These are phyloP conservation scores for Planococcus citri DNA, from an alignment of 1,140 invertebrate species.

Conservation along the genomic window DNA sequence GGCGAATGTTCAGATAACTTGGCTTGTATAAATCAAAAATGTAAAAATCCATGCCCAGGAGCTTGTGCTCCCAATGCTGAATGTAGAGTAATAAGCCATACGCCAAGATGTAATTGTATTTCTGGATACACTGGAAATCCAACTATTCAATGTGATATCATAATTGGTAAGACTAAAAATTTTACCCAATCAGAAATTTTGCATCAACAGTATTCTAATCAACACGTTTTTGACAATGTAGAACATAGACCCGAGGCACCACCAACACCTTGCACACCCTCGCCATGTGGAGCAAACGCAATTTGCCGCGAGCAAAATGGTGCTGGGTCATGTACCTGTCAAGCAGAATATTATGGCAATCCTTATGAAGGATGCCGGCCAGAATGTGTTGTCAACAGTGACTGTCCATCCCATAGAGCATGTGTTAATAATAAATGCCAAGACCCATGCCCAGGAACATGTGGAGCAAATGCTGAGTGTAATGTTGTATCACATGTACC, in stretches of 20 bases:
- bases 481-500: conserved; percentile 50
- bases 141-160: conserved; percentile 31
- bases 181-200: no score
- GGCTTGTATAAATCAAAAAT: conserved; percentile 35
- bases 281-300: conserved; percentile 62
- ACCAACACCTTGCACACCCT: conserved; percentile 53
- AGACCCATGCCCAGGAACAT: conserved; percentile 64
- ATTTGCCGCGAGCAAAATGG: conserved; percentile 51
- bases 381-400: conserved; percentile 60
- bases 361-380: conserved; percentile 61
- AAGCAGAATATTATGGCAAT: conserved; percentile 58
- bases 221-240: conserved; percentile 25
- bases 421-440: conserved; percentile 66
- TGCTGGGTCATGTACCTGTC: conserved; percentile 53
- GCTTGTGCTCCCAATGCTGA: conserved; percentile 36
- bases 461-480: conserved; percentile 57
- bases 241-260: conserved; percentile 31
- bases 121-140: conserved; percentile 37
- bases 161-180: conserved; percentile 26
- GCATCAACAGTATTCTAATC: conserved; percentile 8
- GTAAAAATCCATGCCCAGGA: conserved; percentile 35
- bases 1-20: conserved; percentile 35
- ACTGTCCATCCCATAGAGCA: conserved; percentile 52
- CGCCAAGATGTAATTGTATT: conserved; percentile 35
- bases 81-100: conserved; percentile 38